These are phyloP conservation scores for Zosterops pallidus DNA, from an alignment of 2,113 vertebrate species.

Conservation along the genomic window DNA sequence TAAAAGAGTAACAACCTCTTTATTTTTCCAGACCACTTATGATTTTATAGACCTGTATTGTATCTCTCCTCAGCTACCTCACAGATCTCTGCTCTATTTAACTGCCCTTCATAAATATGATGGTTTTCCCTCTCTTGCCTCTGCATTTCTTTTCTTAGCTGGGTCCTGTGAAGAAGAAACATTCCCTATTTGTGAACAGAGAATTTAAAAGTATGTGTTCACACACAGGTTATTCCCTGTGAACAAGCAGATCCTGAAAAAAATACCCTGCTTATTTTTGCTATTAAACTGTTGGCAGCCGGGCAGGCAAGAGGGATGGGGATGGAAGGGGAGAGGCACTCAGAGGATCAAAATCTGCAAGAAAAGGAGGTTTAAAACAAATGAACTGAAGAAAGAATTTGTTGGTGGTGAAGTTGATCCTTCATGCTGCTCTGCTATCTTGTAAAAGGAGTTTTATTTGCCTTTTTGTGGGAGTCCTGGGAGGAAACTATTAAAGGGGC, in stretches of 20 bases:
- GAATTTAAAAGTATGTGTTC: neutral
- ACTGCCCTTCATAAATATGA: neutral
- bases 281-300: conserved; percentile 21
- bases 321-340: neutral
- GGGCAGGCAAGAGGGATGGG: neutral
- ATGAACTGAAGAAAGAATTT: conserved; percentile 66
- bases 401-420: conserved; percentile 40
- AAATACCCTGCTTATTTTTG: neutral
- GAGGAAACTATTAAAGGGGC: conserved; percentile 75
- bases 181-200: neutral
- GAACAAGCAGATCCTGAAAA: conserved; percentile 16
- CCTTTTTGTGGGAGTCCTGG: conserved; percentile 72
- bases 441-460: conserved; percentile 80
- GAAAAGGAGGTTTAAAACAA: conserved; percentile 50
- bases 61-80: neutral
- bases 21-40: neutral
- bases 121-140: neutral
- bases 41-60: neutral
- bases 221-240: neutral
- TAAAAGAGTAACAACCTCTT: neutral
- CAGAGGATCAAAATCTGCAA: conserved; percentile 27
- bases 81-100: neutral
- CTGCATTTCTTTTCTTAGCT: neutral
- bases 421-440: conserved; percentile 69
- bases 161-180: neutral